phyloP scores from a whole-genome alignment of 2,888 invertebrate species.

The Drosophila maculinotata region DNA sequence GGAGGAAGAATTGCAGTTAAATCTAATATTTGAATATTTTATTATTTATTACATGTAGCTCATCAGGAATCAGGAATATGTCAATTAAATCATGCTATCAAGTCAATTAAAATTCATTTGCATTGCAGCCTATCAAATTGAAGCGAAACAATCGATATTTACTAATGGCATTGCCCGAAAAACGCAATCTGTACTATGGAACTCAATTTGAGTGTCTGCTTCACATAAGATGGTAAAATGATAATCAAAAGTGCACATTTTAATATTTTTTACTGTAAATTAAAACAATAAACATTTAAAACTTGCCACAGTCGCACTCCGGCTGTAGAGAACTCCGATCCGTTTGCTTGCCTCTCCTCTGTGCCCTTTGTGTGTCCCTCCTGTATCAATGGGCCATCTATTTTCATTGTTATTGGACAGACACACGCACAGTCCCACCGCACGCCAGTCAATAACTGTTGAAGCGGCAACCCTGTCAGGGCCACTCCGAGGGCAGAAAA shows the following conservation, averaged over 20 bases:
- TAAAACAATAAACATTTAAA: conserved; percentile 76
- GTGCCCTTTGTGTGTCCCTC: conserved; percentile 17
- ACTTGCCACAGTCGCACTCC: conserved; percentile 24
- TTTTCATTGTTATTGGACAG: conserved; percentile 74
- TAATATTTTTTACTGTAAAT: conserved; percentile 77
- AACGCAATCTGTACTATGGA: conserved; percentile 33
- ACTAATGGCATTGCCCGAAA: conserved; percentile 11
- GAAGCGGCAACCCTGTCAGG: conserved; percentile 34
- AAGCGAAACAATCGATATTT: conserved; percentile 28
- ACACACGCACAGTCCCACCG: conserved; percentile 53
- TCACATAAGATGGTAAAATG: conserved; percentile 64
- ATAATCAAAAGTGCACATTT: conserved; percentile 73
- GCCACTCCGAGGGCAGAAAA: conserved; percentile 28
- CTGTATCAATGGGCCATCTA: conserved; percentile 70
- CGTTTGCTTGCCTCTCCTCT: neutral
- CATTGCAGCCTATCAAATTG: no score
- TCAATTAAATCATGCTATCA: no score
- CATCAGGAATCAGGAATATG: no score
- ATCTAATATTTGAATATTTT: no score
- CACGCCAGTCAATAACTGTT: conserved; percentile 51
- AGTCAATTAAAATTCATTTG: no score
- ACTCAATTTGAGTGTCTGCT: conserved; percentile 54
- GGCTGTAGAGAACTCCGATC: conserved; percentile 10
- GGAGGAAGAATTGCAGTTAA: no score
- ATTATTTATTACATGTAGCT: no score